Conservation (phyloP, 92 coral and sea anemone genomes). For the Siderastrea siderea region DNA sequence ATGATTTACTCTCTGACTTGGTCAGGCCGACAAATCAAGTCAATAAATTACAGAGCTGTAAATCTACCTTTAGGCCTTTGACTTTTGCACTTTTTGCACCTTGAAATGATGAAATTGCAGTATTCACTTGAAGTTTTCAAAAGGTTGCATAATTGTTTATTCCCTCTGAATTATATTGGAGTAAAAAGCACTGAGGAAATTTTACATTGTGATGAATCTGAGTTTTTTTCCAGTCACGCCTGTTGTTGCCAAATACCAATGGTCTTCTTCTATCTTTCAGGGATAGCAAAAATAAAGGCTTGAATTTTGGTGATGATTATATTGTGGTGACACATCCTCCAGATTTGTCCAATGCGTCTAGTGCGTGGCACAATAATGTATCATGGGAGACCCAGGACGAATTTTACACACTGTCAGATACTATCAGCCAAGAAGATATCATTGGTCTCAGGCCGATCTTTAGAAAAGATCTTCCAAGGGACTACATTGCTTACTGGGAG, state of each 20-base stretch:
- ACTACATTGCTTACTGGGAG: slow-evolving; percentile 91
- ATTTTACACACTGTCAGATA: slow-evolving; percentile 79
- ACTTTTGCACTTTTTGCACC: no score
- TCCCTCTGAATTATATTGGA: no score
- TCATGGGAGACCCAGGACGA: slow-evolving; percentile 90
- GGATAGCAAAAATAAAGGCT: not conserved
- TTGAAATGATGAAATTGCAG: no score
- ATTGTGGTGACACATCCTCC: slow-evolving; percentile 23
- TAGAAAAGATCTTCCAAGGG: slow-evolving; percentile 83
- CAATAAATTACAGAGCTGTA: no score
- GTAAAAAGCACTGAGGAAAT: no score
- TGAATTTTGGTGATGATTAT: slow-evolving; percentile 36
- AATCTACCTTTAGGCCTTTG: no score
- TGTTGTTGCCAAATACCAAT: not conserved
- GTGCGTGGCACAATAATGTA: slow-evolving; percentile 67
- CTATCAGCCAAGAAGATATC: slow-evolving; percentile 73
- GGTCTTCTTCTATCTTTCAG: not conserved
- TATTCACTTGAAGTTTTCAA: no score
- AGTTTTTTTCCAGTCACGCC: no score
- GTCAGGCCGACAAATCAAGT: no score
- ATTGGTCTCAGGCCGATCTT: slow-evolving; percentile 82
- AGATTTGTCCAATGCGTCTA: slow-evolving; percentile 22
- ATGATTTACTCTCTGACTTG: no score
- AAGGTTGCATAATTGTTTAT: no score
- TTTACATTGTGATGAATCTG: no score